A percentile compares a stretch with the other conserved stretches of the same genome.
phyloP scores from a whole-genome alignment of 2,113 vertebrate genomes.

The Heloderma charlesbogerti region DNA sequence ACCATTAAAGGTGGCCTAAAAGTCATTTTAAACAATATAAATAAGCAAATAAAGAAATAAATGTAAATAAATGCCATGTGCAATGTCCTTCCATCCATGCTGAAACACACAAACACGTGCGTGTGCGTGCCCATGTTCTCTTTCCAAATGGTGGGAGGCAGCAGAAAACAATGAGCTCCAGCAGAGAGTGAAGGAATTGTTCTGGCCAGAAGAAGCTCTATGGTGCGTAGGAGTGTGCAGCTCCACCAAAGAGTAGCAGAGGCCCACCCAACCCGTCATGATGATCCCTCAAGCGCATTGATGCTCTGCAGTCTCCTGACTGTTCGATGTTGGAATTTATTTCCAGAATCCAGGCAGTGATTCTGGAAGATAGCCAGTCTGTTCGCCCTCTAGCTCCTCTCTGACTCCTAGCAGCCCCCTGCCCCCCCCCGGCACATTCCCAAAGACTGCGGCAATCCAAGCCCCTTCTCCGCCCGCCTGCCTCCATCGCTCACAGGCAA shows the following conservation, averaged over 20 bases:
- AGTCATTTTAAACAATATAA: too few relatives aligned
- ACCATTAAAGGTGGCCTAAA: too few relatives aligned
- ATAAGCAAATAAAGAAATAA: too few relatives aligned
- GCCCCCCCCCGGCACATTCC: not conserved
- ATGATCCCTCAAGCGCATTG: not conserved
- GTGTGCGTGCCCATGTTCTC: too few relatives aligned
- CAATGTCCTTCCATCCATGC: not conserved
- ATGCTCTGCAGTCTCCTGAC: not conserved
- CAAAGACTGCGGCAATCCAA: not conserved
- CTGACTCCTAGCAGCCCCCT: not conserved
- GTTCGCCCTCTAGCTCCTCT: not conserved
- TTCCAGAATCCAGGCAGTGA: not conserved
- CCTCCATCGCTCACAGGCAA: not conserved
- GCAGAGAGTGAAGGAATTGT: too few relatives aligned
- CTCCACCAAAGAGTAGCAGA: too few relatives aligned
- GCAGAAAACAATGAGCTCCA: not conserved
- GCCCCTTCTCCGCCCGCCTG: not conserved
- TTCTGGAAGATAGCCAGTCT: not conserved
- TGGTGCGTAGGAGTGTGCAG: not conserved
- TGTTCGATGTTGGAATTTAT: not conserved
- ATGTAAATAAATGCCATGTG: too few relatives aligned
- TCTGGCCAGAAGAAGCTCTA: not conserved
- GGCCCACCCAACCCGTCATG: too few relatives aligned
- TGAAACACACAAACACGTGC: too few relatives aligned
- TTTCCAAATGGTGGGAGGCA: not conserved